Conservation (phyloP, 2,888 invertebrate species). For the Stenodera caucasica region DNA sequence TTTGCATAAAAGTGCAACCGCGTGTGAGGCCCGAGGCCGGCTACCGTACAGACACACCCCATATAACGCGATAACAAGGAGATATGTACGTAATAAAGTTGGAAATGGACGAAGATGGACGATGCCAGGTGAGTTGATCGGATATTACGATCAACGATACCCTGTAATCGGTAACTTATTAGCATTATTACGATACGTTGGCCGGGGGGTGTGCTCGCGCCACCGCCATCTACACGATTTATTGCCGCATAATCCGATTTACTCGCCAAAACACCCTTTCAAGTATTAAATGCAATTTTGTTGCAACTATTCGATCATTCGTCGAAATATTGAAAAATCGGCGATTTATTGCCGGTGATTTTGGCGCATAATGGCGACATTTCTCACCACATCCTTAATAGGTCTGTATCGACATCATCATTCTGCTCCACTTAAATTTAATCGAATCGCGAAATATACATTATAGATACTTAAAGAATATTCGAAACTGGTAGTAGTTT, state of each 20-base stretch:
- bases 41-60: slow-evolving; percentile 52
- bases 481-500: too few species aligned
- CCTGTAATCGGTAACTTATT: slow-evolving; percentile 50
- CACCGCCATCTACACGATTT: slow-evolving; percentile 29
- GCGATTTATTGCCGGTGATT: slow-evolving; percentile 18
- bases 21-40: slow-evolving; percentile 44
- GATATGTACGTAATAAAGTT: slow-evolving; percentile 27
- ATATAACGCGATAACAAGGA: slow-evolving; percentile 34
- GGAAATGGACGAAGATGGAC: slow-evolving; percentile 37
- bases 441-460: too few species aligned
- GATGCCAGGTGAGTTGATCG: slow-evolving; percentile 43
- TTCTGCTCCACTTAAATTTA: slow-evolving; percentile 20
- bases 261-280: slow-evolving; percentile 12
- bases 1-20: slow-evolving; percentile 48
- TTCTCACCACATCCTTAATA: slow-evolving; percentile 30
- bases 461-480: too few species aligned
- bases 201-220: slow-evolving; percentile 35
- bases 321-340: slow-evolving; percentile 16
- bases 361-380: slow-evolving; percentile 29
- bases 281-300: too few species aligned
- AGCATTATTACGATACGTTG: slow-evolving; percentile 48
- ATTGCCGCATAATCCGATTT: slow-evolving; percentile 10
- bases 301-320: too few species aligned
- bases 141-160: slow-evolving; percentile 43
- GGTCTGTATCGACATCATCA: slow-evolving; percentile 22